Percentiles rank a stretch among this genome's conserved stretches.
Evolutionary conservation across 2,113 vertebrate genomes (phyloP).

Genomic region (Cochlearius cochlearius): DNA sequence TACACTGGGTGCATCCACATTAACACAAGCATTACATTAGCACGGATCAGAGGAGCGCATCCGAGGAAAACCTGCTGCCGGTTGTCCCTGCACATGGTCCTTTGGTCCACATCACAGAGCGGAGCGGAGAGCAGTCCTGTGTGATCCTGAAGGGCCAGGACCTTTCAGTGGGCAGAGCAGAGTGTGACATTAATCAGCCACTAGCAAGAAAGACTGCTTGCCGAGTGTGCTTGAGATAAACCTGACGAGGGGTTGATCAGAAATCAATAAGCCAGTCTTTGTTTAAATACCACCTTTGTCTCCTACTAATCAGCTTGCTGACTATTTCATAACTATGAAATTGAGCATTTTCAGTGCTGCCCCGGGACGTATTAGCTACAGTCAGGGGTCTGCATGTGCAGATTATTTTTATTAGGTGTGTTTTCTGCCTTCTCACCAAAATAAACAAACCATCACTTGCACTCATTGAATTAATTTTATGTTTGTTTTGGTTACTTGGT

Average conservation of each 20-base stretch:
- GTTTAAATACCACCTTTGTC: not conserved
- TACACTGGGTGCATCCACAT: fast-evolving
- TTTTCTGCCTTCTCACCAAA: not conserved
- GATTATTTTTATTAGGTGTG: not conserved
- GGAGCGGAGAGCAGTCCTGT: not conserved
- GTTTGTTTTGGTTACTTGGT: not conserved
- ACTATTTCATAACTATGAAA: not conserved
- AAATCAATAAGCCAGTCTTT: not conserved
- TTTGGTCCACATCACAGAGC: not conserved
- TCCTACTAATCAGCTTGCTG: not conserved
- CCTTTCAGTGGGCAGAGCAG: not conserved
- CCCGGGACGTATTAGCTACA: not conserved
- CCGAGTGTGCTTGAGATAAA: not conserved
- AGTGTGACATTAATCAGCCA: fast-evolving
- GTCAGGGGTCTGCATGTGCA: not conserved
- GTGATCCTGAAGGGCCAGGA: not conserved
- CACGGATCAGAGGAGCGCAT: fast-evolving
- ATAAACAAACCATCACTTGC: not conserved
- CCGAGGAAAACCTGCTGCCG: not conserved
- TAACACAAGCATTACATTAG: not conserved
- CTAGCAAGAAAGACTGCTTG: not conserved
- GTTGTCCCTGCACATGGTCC: not conserved
- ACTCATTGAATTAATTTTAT: not conserved
- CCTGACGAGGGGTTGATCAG: not conserved
- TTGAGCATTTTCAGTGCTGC: not conserved